Conservation (phyloP, 2,888 invertebrate genomes). For the Cheilosia grossa region DNA sequence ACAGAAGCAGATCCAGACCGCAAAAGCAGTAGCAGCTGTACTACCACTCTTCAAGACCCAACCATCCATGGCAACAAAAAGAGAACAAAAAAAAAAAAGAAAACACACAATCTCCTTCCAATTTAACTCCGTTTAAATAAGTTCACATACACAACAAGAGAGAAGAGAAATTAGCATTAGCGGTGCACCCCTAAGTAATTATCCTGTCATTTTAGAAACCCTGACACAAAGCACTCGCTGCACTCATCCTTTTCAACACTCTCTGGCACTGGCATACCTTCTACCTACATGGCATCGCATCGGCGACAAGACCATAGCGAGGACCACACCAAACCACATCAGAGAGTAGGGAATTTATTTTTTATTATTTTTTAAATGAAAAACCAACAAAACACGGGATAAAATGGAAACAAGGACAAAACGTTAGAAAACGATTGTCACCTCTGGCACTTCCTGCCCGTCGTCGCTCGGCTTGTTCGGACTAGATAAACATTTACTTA, state of each 20-base stretch:
- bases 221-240: constrained; percentile 34
- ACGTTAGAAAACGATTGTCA: constrained; percentile 58
- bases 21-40: constrained; percentile 47
- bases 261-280: not conserved
- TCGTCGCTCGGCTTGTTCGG: constrained; percentile 9
- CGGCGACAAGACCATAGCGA: constrained; percentile 5
- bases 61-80: constrained; percentile 15
- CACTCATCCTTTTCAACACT: constrained; percentile 49
- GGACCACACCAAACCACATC: constrained; percentile 22
- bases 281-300: not conserved
- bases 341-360: constrained; percentile 34
- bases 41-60: constrained; percentile 21
- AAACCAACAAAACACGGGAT: constrained; percentile 63
- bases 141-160: constrained; percentile 47
- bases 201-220: constrained; percentile 70
- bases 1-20: not conserved
- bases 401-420: constrained; percentile 50
- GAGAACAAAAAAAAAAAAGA: not conserved
- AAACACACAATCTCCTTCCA: constrained; percentile 47
- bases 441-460: constrained; percentile 72
- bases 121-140: constrained; percentile 67
- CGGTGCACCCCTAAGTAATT: constrained; percentile 72
- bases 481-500: constrained; percentile 64
- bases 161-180: constrained; percentile 68
- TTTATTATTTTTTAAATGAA: constrained; percentile 62